Base-by-base conservation (phyloP, 2,888 invertebrate species). In the Cataglyphis albicans region DNA sequence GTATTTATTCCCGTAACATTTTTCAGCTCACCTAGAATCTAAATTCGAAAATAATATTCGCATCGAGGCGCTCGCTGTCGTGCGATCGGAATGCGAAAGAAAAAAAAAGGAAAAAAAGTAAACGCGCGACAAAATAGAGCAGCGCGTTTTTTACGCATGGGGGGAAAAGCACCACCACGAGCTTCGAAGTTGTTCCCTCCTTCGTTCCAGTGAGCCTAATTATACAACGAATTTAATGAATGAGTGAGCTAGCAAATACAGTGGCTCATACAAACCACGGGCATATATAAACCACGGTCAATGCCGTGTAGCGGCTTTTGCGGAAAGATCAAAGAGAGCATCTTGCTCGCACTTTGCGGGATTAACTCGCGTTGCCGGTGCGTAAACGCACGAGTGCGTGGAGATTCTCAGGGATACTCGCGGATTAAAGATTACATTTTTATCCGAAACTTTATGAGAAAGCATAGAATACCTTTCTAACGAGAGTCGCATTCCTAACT, bases 211-310 rank as follows among this genome's bases (percentile, higher is more conserved):
- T 86, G 88, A 87, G 93, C 91, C 94, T 94, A 94, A 94, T 94
- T 94, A 94, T 94, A 94, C 94, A 93, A 94, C 93, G 92, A 93
- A 93, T 94, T 94, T 94, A 93, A 94, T 94, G 94, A 94, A 94
- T 94, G 94, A 94, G 91, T 91, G 93, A 93, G 92, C 92, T 93
- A 92, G 92, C 92, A 91, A 92, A 93, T 91, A 94, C 94, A 94
- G 93, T 93, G 93, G 90, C 88, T 90, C 93, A 93, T 92, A 93
- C 92, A 75, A 65, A 73, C 41, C 73, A 93, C 86, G 90, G 87
- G 90, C 93, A 90, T 91, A 92, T 93, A 94, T 93, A 93, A 93
- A 93, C 93, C 93, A 93, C 93, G 94, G 94, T 94, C 94, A 94
- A 93, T 94, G 94, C 93, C 93, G 93, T 93, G 93, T 92, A 91